phyloP scores from a whole-genome alignment of 2,888 invertebrate genomes.

The Ceraclea dissimilis region DNA sequence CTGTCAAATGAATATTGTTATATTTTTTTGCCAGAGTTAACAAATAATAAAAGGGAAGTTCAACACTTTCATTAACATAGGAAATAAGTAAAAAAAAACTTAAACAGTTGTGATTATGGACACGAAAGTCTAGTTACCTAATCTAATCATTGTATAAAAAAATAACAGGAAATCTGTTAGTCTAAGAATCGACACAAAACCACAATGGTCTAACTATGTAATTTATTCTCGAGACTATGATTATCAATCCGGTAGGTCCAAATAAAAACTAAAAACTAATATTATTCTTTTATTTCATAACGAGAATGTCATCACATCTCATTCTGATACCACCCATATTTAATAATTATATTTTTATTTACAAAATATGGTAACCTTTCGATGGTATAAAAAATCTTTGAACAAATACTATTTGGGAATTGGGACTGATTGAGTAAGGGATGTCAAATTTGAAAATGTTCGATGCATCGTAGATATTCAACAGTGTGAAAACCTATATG shows the following conservation, averaged over 20 bases:
- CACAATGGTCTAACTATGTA: background rate
- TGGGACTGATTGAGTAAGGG: too few relatives aligned
- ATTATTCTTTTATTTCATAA: background rate
- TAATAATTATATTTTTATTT: background rate
- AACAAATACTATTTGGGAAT: background rate
- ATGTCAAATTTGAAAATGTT: too few relatives aligned
- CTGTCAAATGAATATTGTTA: too few relatives aligned
- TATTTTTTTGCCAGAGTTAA: too few relatives aligned
- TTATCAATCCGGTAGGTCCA: conserved; percentile 2
- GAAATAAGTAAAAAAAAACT: too few relatives aligned
- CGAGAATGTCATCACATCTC: background rate
- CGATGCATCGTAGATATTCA: too few relatives aligned
- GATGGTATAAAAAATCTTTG: background rate
- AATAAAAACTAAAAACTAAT: background rate
- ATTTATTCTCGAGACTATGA: background rate
- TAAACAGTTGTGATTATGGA: background rate
- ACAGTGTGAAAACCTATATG: too few relatives aligned
- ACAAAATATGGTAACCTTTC: background rate
- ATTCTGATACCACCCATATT: background rate
- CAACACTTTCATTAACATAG: too few relatives aligned
- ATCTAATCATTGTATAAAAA: background rate
- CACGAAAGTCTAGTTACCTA: background rate
- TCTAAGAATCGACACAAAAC: background rate
- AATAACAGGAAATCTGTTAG: background rate
- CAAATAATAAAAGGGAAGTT: too few relatives aligned